Evolutionary conservation across 30 jellyfish, hydroid and myxozoan species (phyloP), one percentile per base, ranked within the genome.

Genomic region (Nemopilema nomurai): DNA sequence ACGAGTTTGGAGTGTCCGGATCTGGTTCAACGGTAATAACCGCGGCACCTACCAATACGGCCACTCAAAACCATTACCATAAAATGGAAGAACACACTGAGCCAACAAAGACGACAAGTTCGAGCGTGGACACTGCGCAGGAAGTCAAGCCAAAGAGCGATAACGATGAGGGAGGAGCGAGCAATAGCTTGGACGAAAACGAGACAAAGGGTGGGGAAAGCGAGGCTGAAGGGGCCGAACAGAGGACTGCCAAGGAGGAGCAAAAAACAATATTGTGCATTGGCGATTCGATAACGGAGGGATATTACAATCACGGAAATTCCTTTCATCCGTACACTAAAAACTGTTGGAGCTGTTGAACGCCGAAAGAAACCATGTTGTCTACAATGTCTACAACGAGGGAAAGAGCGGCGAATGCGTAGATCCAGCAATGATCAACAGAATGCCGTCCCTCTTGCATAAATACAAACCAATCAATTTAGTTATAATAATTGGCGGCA

Each of bases 401-500:
- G 99, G 99, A 1, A 68, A 77, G 24, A 84, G 97, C 77, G 97
- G 97, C 51, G 96, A 90, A 80, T 82, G 90, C 67, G 95, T 89
- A 16, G 29, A 69, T 23, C 72, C 82, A 31, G 95, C 74, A 23
- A 94, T 94, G 99, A 26, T n/a, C 13, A 28, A 63, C 30, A 67
- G 96, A 22, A 86, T 94, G 84, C 99, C 96, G 8, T 31, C 16
- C 6, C 57, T 90, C 23, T n/a, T 94, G 19, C 73, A 89, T 18
- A 80, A 81, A 73, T 80, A 89, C 75, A 67, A 69, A 63, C 87
- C 83, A 51, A 63, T 90, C 51, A 90, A 89, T 71, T 65, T 94
- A 51, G 98, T 81, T 1, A 86, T 94, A 1, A 78, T 94, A 51
- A 87, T 90, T n/a, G 99, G 99, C 16, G 99, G 99, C 0, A 94